Evolutionary conservation across 1,140 invertebrate genomes (phyloP), one percentile per base, ranked within the genome.

Genomic region (Diorhabda elongata): DNA sequence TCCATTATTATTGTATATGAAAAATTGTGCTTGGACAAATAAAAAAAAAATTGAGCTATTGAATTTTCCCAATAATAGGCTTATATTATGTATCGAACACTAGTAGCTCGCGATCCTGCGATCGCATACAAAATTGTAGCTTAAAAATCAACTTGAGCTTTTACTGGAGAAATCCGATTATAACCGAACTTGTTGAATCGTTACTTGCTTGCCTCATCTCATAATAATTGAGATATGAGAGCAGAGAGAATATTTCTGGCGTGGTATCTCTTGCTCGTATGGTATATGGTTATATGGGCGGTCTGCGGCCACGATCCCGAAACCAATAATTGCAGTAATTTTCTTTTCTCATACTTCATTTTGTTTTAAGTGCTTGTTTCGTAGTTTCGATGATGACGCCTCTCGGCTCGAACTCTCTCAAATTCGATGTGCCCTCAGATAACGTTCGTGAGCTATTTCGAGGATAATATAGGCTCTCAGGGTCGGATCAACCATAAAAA

Each of bases 311-410:
- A 73, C 75, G 76, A 75, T 73, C 70, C 75, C 75, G 72, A 78
- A 78, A 78, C 76, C 76, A 62, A 71, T 78, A 76, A 78, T 78
- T 77, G 76, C 75, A 71, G 75, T 74, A 78, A 78, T 78, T 78
- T 76, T 73, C 70, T 76, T 77, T 75, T 76, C 76, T 77, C 73
- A 77, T 77, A 76, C 74, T 76, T 76, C 75, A 76, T 76, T 76
- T 74, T 73, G 68, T 64, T 71, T 58, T 67, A 52, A 56, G 63
- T 64, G 65, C 58, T 60, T 59, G 65, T 67, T 67, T 67, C 42
- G 65, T 67, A 41, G 58, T 62, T 68, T 52, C 11, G 63, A 60
- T 71, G 69, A 71, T 71, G 72, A 69, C 69, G 72, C 69, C 72
- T 73, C 70, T 73, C 69, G 71, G 65, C 65, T 67, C 58, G 58